phyloP scores from a whole-genome alignment of 2,113 vertebrate genomes.

The Pristiophorus japonicus region DNA sequence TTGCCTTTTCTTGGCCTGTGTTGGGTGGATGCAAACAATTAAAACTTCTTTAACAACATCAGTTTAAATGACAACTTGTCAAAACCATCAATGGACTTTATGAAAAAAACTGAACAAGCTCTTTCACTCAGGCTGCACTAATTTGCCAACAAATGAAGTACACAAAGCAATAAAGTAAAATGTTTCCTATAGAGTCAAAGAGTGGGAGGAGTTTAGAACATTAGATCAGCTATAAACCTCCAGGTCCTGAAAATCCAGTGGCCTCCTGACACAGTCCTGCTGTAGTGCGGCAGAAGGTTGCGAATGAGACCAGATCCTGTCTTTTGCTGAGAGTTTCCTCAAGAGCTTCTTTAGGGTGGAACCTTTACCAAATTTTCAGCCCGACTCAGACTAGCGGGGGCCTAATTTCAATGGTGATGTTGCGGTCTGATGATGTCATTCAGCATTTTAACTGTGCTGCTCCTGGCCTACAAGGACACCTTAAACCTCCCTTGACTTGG shows the following conservation, averaged over 20 bases:
- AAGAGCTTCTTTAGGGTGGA: not conserved
- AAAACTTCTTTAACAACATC: conserved; percentile 8
- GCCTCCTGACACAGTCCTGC: not conserved
- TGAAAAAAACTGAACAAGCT: not conserved
- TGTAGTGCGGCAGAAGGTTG: not conserved
- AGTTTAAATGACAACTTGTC: not conserved
- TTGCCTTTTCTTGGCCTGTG: conserved; percentile 9
- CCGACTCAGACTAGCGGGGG: not conserved
- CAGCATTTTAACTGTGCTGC: not conserved
- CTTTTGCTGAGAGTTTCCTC: not conserved
- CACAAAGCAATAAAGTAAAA: conserved; percentile 1
- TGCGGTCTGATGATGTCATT: not conserved
- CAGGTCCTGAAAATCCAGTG: not conserved
- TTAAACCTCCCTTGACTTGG: not conserved
- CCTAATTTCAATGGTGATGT: not conserved
- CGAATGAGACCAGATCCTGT: not conserved
- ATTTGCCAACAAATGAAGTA: not conserved
- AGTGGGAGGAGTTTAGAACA: not conserved
- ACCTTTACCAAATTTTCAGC: not conserved
- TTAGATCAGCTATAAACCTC: not conserved
- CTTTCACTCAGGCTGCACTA: not conserved
- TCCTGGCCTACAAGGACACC: not conserved
- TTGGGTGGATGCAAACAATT: conserved; percentile 22
- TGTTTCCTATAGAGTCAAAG: not conserved
- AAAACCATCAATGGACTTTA: not conserved